Evolutionary conservation across 2,888 invertebrate genomes (phyloP).

Genomic region (Epirrhoe tristata): DNA sequence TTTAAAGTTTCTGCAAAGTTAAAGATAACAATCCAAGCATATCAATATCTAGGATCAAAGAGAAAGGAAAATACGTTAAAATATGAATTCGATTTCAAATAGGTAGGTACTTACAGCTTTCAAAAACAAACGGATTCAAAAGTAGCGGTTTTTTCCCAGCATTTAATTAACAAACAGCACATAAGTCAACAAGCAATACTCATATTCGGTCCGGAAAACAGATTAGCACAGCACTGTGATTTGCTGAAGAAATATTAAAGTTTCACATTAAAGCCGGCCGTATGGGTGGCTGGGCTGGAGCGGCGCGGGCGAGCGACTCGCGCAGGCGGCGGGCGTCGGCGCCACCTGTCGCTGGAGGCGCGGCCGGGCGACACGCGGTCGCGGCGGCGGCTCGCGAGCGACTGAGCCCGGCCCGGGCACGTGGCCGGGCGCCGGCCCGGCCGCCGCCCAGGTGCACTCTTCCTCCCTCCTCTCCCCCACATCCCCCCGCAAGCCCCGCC

Average conservation of each 20-base stretch:
- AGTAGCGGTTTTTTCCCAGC: conserved; percentile 45
- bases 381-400: conserved; percentile 63
- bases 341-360: conserved; percentile 70
- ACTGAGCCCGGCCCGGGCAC: conserved; percentile 75
- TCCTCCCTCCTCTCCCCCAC: conserved; percentile 54
- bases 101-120: conserved; percentile 53
- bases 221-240: conserved; percentile 68
- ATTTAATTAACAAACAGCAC: conserved; percentile 50
- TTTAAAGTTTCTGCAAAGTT: background rate
- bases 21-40: background rate
- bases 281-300: conserved; percentile 46
- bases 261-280: conserved; percentile 67
- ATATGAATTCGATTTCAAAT: background rate
- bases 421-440: conserved; percentile 68
- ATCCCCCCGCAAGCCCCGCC: conserved; percentile 33
- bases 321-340: conserved; percentile 77
- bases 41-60: background rate
- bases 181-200: conserved; percentile 55
- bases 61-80: background rate
- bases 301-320: conserved; percentile 59
- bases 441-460: conserved; percentile 81
- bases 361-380: conserved; percentile 49
- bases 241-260: conserved; percentile 65
- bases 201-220: conserved; percentile 52
- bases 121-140: conserved; percentile 52